Evolutionary conservation across 2,113 vertebrate species (phyloP), one percentile per base, ranked within the genome.

Genomic region (Oryzias javanicus): DNA sequence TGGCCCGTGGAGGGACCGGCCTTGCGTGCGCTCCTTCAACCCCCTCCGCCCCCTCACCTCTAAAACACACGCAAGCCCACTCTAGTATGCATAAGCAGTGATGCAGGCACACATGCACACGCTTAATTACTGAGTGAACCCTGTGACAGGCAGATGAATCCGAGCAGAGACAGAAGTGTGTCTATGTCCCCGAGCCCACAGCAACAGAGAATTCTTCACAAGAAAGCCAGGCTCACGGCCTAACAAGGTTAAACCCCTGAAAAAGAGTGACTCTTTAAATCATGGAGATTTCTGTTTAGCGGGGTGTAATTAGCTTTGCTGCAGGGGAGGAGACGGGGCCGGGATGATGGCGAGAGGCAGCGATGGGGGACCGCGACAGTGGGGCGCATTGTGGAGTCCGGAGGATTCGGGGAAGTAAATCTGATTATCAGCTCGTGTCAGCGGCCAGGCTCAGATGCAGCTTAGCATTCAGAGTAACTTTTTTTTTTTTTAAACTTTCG

Each of bases 381-480:
- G 94, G 92, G 93, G 80, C 85, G 92, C 92, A 94, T 98, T 99
- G 97, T 99, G 95, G 92, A 70, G 93, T 91, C 92, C 91, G 82
- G 90, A 67, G 90, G 94, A 93, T 94, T 94, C 94, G 94, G 94
- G 92, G 93, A 94, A 93, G 93, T 92, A 96, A 99, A 99, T 99
- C 94, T 98, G 96, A 99, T 99, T 98, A 99, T 94, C 94, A 94
- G 95, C 94, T 95, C 93, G 95, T 96, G 96, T 97, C 96, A 98
- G 95, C 95, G 95, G 93, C 94, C 94, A 94, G 94, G 93, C 88
- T 92, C 94, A 94, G 95, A 95, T 95, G 91, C 94, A 96, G 96
- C 93, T 97, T 94, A 97, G 94, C 93, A 93, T 95, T 95, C 90
- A 91, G 91, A 92, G 91, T 89, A 92, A 93, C 92, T 95, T 95